Percentiles rank a stretch among this genome's conserved stretches.
Conservation (phyloP, 2,113 vertebrate genomes). For the Saguinus imperator region DNA sequence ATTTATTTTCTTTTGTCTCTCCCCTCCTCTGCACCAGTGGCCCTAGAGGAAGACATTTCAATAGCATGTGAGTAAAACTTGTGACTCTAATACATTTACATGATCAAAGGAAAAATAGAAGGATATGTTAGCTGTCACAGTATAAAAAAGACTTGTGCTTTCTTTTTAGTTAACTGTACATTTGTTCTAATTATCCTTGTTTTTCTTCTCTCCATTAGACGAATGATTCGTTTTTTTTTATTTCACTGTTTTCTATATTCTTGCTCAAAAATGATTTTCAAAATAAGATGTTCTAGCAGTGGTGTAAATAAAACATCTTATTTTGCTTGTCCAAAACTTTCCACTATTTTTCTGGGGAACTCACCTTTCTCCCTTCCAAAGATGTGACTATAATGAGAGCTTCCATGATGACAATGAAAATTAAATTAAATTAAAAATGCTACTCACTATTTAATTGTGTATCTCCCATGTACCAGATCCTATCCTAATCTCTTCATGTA, state of each 20-base stretch:
- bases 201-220: neutral
- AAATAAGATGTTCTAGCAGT: neutral
- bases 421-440: neutral
- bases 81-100: neutral
- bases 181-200: neutral
- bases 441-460: neutral
- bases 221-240: neutral
- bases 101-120: neutral
- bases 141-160: neutral
- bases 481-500: neutral
- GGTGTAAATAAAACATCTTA: neutral
- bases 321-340: neutral
- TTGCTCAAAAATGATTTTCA: slow-evolving; percentile 6
- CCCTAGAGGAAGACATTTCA: neutral
- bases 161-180: neutral
- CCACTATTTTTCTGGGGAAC: neutral
- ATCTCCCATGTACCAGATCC: neutral
- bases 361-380: neutral
- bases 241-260: neutral
- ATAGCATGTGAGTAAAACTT: neutral
- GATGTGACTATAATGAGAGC: neutral
- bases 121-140: neutral
- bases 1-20: neutral
- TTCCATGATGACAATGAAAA: neutral
- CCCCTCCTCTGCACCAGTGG: neutral